phyloP scores from a whole-genome alignment of 2,888 invertebrate genomes.

The Glaucopsyche alexis region DNA sequence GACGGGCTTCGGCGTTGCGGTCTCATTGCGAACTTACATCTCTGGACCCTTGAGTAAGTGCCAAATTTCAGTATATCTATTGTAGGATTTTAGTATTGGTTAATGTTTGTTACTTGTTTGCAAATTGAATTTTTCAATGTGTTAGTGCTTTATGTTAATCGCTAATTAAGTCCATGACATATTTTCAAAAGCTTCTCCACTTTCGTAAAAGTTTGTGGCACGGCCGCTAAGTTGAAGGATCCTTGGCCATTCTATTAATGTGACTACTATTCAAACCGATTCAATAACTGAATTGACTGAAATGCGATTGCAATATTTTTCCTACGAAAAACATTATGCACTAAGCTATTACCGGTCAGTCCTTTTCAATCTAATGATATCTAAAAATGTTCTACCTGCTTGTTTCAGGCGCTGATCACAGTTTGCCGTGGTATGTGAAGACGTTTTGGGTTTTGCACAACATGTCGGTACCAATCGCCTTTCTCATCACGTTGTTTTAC shows the following conservation, averaged over 20 bases:
- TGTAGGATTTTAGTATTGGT: no score
- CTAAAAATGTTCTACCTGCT: neutral
- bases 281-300: no score
- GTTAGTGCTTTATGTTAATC: no score
- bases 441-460: slow-evolving; percentile 69
- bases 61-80: slow-evolving; percentile 7
- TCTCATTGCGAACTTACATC: slow-evolving; percentile 62
- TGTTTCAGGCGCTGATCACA: slow-evolving; percentile 58
- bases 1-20: slow-evolving; percentile 58
- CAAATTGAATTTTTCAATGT: no score
- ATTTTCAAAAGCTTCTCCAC: no score
- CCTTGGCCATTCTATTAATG: no score
- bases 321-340: neutral
- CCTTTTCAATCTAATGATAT: neutral
- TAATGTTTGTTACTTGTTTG: no score
- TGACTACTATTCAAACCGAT: no score
- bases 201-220: no score
- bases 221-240: no score
- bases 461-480: slow-evolving; percentile 61
- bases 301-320: neutral
- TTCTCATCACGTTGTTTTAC: slow-evolving; percentile 72
- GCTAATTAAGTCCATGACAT: no score
- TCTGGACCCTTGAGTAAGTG: slow-evolving; percentile 70
- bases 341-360: neutral
- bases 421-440: slow-evolving; percentile 68